Evolutionary conservation across 2,113 vertebrate species (phyloP), one percentile per base, ranked within the genome.

Genomic region (Brienomyrus brachyistius): DNA sequence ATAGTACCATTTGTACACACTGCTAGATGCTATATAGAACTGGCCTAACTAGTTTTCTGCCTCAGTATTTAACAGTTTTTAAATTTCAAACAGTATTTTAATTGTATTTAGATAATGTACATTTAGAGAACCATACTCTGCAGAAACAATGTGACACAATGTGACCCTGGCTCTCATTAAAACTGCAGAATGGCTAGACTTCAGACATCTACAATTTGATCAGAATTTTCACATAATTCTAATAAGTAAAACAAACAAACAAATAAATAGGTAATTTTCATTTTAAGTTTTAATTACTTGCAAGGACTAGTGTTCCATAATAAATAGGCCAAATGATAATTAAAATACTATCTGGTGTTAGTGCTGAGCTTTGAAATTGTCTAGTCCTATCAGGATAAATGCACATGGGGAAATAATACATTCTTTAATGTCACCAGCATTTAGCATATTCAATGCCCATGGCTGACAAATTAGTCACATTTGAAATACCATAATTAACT

Each of bases 401-500:
- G 92, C 93, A 90, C 17, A 0, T 5, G 89, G 90, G 85, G 5
- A 13, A 23, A 89, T 31, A 87, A 70, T 27, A 47, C 88, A 89
- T 66, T 94, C 82, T 91, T 91, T 89, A 92, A 91, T 31, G 80
- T 85, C 86, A 82, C 50, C 91, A 91, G 51, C 91, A 93, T 94
- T 95, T 95, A 95, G 93, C 94, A 96, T 92, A 94, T 92, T 94
- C 92, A 86, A 27, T 93, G 94, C 94, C 91, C 50, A 88, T 90
- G 93, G 93, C 93, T 95, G 94, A 94, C 93, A 95, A 96, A 95
- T 96, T 93, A 95, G 93, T 94, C 95, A 96, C 88, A 87, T 96
- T 92, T 95, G 91, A 97, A 96, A 97, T 93, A 94, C 93, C 94
- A 86, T 95, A 95, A 96, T 96, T 96, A 97, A 95, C 94, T 95